Base-by-base conservation (phyloP, 64 coral and sea anemone genomes). In the Stichodactyla helianthus region DNA sequence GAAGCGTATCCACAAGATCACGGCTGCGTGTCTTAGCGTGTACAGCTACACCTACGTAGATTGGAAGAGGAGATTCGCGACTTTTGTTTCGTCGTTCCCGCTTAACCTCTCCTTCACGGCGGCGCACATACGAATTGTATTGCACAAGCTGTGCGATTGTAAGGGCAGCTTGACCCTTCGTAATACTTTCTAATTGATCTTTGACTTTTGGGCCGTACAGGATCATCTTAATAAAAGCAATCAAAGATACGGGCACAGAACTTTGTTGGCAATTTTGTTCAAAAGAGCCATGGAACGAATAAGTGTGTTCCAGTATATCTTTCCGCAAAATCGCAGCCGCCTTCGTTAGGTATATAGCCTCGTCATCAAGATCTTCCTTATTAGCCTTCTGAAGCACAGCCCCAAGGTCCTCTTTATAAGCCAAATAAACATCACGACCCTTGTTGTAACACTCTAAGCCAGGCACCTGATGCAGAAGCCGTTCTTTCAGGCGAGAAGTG, bases 21-120 rank as follows among this genome's bases (percentile, higher is more conserved):
- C 91, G 68, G 12, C 82, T 89, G 4, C 68, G 85, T 18, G 87
- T 93, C 67, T 85, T 80, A 5, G 87, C 91, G 89, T 93, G 82
- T 44, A 68, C 67, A 67, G 77, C 27, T 11, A 93, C 4, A 2
- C 87, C 82, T 53, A 89, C 27, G 53, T 85, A 93, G 50, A 93
- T 79, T 20, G 82, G 82, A 62, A 93, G 22, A 8, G 82, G 91
- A 4, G 91, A 89, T 50, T 85, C 82, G 12, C 91, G 91, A 81
- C 28, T 64, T 63, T 64, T 89, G 50, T 80, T 93, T 70, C 57
- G 64, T 16, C 91, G 56, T 78, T 79, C 87, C 57, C 83, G 67
- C n/a, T 79, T 79, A 14, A 70, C 17, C 10, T 88, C 87, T 82
- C 59, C 77, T 63, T 81, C 28, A 17, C 68, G 16, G 50, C 79